Evolutionary conservation across 2,797 vertebrate genomes (phyloP).

Genomic region (Crenichthys baileyi): DNA sequence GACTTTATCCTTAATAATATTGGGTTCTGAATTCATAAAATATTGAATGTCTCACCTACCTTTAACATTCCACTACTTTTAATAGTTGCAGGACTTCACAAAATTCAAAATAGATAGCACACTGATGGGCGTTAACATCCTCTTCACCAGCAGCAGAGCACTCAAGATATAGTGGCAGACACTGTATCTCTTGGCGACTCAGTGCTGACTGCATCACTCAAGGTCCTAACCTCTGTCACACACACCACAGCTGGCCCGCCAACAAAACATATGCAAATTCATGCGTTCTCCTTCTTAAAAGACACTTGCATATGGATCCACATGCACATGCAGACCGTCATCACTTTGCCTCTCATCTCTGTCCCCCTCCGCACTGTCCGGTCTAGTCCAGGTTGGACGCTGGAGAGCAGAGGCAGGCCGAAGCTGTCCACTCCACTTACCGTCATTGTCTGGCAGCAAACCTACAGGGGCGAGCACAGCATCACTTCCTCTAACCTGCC

Average conservation of each 20-base stretch:
- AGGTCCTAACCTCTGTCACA: conserved; percentile 21
- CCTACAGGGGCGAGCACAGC: conserved; percentile 67
- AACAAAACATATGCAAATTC: conserved; percentile 39
- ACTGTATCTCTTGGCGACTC: conserved; percentile 12
- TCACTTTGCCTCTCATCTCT: conserved; percentile 64
- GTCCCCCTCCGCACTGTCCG: conserved; percentile 66
- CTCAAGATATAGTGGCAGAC: not conserved
- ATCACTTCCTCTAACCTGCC: conserved; percentile 64
- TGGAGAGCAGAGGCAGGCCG: conserved; percentile 73
- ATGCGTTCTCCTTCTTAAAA: conserved; percentile 23
- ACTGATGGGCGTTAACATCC: conserved; percentile 13
- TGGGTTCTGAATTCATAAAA: too few relatives aligned
- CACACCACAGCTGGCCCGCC: conserved; percentile 19
- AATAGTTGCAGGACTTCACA: conserved; percentile 10
- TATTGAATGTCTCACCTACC: not conserved
- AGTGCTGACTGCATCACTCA: conserved; percentile 13
- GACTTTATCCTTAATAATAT: too few relatives aligned
- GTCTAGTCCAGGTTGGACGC: conserved; percentile 62
- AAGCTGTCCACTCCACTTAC: conserved; percentile 68
- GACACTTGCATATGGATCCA: conserved; percentile 4
- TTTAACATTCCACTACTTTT: conserved; percentile 4
- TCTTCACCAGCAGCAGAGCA: not conserved
- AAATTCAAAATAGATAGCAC: conserved; percentile 8
- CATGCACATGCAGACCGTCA: conserved; percentile 14
- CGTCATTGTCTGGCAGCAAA: conserved; percentile 70